These are phyloP conservation scores for Picus viridis DNA, from an alignment of 2,797 vertebrate species.

Conservation along the genomic window DNA sequence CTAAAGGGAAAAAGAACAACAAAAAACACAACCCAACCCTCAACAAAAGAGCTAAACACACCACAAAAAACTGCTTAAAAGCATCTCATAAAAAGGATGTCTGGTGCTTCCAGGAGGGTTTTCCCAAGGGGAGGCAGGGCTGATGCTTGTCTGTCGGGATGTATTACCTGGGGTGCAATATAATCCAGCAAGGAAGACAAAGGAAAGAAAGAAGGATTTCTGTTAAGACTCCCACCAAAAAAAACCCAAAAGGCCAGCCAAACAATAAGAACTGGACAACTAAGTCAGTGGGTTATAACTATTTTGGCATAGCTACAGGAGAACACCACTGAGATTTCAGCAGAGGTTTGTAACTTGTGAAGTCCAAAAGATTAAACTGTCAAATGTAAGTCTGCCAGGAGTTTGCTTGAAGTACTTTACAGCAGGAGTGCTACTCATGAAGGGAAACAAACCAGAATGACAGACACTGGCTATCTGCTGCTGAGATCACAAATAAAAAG, in stretches of 20 bases:
- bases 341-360: not conserved
- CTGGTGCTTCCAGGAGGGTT: constrained; percentile 1
- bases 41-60: not conserved
- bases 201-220: not conserved
- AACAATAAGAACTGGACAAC: not conserved
- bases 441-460: not conserved
- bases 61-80: not conserved
- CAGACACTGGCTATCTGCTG: not conserved
- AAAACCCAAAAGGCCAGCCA: not conserved
- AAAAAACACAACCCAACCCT: not conserved
- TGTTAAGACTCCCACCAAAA: not conserved
- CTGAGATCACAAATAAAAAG: not conserved
- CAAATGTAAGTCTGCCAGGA: not conserved
- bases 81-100: not conserved
- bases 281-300: not conserved
- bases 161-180: not conserved
- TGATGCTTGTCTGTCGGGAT: not conserved
- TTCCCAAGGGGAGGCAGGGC: constrained; percentile 10
- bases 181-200: not conserved
- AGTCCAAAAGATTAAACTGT: not conserved
- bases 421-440: not conserved
- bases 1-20: not conserved
- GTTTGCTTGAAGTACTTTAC: not conserved
- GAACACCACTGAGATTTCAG: not conserved
- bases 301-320: not conserved